A percentile compares a stretch with the other conserved stretches of the same genome.
phyloP scores from a whole-genome alignment of 2,888 invertebrate species.

The Cryptophagus acutangulus region DNA sequence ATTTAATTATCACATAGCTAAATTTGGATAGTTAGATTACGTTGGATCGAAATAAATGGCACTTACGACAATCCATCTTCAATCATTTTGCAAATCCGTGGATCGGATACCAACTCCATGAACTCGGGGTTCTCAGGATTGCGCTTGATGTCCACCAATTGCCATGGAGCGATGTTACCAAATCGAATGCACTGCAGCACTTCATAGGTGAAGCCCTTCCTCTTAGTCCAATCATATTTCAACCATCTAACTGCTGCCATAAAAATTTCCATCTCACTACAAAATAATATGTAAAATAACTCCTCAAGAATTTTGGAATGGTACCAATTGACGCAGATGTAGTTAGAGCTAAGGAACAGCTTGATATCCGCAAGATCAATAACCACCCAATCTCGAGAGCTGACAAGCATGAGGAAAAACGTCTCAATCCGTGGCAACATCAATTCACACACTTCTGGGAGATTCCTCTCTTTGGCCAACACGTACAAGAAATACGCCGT shows the following conservation, averaged over 20 bases:
- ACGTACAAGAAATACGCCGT: constrained; percentile 64
- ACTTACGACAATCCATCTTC: constrained; percentile 75
- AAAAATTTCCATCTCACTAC: constrained; percentile 68
- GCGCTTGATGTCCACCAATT: constrained; percentile 70
- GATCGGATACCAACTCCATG: constrained; percentile 60
- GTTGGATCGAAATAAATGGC: background rate
- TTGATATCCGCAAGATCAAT: constrained; percentile 62
- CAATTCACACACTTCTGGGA: constrained; percentile 61
- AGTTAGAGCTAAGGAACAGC: constrained; percentile 65
- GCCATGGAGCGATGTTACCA: constrained; percentile 74
- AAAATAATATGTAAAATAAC: constrained; percentile 13
- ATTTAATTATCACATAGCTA: constrained; percentile 72
- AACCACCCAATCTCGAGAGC: constrained; percentile 67
- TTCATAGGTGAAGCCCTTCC: constrained; percentile 55
- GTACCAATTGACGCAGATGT: constrained; percentile 70
- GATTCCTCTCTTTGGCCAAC: constrained; percentile 50
- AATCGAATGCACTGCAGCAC: constrained; percentile 71
- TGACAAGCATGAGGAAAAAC: constrained; percentile 72
- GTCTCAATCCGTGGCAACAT: constrained; percentile 71
- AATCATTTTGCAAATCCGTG: constrained; percentile 70
- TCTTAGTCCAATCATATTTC: constrained; percentile 62
- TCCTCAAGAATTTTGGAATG: constrained; percentile 1
- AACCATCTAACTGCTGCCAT: constrained; percentile 80
- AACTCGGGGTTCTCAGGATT: constrained; percentile 71
- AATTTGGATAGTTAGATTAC: constrained; percentile 2